These are phyloP conservation scores for Dusona sp. DNA, from an alignment of 2,888 invertebrate genomes.

Conservation along the genomic window DNA sequence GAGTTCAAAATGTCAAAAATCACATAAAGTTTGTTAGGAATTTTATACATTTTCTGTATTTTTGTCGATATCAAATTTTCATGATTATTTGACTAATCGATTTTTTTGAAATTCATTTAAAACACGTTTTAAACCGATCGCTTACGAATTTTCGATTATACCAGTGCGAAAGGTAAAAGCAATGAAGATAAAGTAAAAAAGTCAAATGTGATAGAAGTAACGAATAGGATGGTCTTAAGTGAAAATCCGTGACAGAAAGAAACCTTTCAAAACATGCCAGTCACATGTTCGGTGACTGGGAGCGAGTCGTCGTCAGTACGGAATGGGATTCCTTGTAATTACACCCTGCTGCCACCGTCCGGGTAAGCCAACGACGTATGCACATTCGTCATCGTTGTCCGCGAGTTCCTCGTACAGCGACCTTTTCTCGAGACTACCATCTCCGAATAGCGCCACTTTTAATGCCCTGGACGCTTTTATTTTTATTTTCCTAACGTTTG, in stretches of 20 bases:
- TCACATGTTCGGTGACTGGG: slow-evolving; percentile 52
- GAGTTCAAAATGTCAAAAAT: too few relatives aligned
- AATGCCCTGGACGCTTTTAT: slow-evolving; percentile 25
- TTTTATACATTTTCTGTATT: too few relatives aligned
- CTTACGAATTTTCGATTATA: not conserved
- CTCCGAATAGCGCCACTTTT: slow-evolving; percentile 49
- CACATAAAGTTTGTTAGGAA: too few relatives aligned
- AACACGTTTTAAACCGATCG: not conserved
- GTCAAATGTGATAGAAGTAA: not conserved
- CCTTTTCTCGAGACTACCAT: slow-evolving; percentile 45
- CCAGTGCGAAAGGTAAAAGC: not conserved
- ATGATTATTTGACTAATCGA: too few relatives aligned
- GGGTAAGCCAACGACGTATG: slow-evolving; percentile 40
- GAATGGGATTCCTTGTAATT: slow-evolving; percentile 67
- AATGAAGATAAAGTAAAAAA: slow-evolving; percentile 21
- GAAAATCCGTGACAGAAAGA: slow-evolving; percentile 54
- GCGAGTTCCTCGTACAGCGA: slow-evolving; percentile 21
- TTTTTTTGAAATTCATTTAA: too few relatives aligned
- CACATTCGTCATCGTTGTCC: slow-evolving; percentile 32
- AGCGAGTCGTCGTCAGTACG: slow-evolving; percentile 41
- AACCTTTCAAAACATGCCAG: slow-evolving; percentile 69
- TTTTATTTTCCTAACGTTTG: slow-evolving; percentile 5
- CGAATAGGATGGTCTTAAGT: slow-evolving; percentile 7
- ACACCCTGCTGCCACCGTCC: slow-evolving; percentile 67
- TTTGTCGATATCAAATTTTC: too few relatives aligned